phyloP scores from a whole-genome alignment of 2,797 vertebrate species.

The Oreortyx pictus region DNA sequence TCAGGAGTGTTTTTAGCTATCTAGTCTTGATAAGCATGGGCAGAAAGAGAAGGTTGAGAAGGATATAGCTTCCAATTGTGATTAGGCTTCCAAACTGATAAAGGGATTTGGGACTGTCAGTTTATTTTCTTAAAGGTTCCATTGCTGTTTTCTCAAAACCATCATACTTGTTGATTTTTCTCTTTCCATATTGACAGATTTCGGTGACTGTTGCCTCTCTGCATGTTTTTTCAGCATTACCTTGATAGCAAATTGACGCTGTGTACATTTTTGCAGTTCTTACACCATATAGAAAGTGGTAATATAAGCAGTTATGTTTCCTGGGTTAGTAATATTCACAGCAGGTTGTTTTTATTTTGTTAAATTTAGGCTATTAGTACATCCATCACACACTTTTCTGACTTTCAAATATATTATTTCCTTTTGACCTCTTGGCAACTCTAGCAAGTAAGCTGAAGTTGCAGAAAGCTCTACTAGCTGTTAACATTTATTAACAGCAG shows the following conservation, averaged over 20 bases:
- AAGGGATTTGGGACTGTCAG: background rate
- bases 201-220: fast-evolving
- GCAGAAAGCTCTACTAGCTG: background rate
- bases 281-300: background rate
- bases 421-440: background rate
- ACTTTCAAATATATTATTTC: background rate
- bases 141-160: background rate
- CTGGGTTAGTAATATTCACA: background rate
- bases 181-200: background rate
- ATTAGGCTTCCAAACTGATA: background rate
- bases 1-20: background rate
- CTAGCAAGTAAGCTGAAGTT: background rate
- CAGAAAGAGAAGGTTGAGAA: background rate
- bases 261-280: background rate
- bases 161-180: background rate
- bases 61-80: background rate
- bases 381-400: background rate
- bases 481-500: fast-evolving
- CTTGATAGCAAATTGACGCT: background rate
- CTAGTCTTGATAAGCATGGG: background rate
- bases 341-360: background rate
- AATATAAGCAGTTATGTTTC: background rate
- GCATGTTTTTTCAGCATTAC: background rate
- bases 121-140: background rate
- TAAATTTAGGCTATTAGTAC: background rate